Evolutionary conservation across 2,113 vertebrate species (phyloP).

Genomic region (Polypterus senegalus): DNA sequence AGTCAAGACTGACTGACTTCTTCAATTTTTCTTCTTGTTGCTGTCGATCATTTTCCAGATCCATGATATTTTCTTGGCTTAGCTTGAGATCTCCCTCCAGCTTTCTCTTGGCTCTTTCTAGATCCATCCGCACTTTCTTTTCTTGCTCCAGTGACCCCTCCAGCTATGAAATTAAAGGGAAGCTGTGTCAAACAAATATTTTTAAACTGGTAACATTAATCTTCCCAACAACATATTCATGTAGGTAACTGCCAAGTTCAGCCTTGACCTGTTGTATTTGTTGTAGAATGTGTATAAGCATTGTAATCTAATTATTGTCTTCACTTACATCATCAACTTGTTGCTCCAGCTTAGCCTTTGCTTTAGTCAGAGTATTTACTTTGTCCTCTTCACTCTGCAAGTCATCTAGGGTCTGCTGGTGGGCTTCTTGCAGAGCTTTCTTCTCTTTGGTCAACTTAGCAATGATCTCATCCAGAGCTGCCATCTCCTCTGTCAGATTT

Average conservation of each 20-base stretch:
- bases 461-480: constrained; percentile 31
- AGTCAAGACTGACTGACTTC: constrained; percentile 22
- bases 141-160: constrained; percentile 25
- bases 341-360: constrained; percentile 34
- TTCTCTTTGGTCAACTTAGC: constrained; percentile 34
- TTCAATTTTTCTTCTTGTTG: constrained; percentile 39
- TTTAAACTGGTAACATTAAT: neutral
- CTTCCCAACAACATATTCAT: neutral
- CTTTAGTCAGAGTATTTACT: constrained; percentile 46
- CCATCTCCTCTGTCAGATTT: constrained; percentile 38
- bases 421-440: constrained; percentile 31
- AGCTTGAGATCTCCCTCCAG: constrained; percentile 38
- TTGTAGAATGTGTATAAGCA: too few relatives aligned
- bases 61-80: constrained; percentile 33
- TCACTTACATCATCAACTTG: constrained; percentile 35
- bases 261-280: too few relatives aligned
- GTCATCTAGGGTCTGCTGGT: constrained; percentile 34
- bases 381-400: constrained; percentile 39
- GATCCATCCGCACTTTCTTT: constrained; percentile 20
- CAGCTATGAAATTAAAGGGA: constrained; percentile 8
- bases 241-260: too few relatives aligned
- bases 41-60: constrained; percentile 41
- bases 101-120: constrained; percentile 20
- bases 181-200: neutral
- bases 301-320: too few relatives aligned